Base-by-base conservation (phyloP, 2,888 invertebrate genomes). In the Sinentomon sp. region DNA sequence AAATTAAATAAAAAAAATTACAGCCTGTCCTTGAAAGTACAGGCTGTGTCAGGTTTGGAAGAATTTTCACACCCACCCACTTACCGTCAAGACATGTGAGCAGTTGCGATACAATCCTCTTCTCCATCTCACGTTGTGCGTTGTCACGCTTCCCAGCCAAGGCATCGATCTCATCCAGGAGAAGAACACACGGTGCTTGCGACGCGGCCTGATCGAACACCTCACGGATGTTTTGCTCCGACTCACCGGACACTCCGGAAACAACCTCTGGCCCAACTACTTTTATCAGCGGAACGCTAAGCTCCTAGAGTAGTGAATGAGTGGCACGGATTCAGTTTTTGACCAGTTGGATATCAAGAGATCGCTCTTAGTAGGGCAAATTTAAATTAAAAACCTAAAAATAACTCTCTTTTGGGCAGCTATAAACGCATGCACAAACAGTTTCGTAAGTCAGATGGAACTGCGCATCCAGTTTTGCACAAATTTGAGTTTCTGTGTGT, bases 91-190 rank as follows among this genome's bases (percentile, higher is more conserved):
- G 59, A 45, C 82, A 82, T 10, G 74, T 67, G 21, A 87, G 57
- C 34, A 97, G 54, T 53, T 94, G 92, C 1, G 89, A 71, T 6
- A 94, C 89, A 53, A 97, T 82, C 38, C 94, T 59, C 39, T 77
- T 66, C 50, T 94, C 89, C 92, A 94, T 94, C 47, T 87, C 89
- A 50, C 77, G 74, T 46, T 80, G 77, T 3, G 83, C 83, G 45
- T 71, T 71, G 35, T 82, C 71, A 47, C 87, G 61, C 50, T 83
- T 80, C 5, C 76, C 77, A 20, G 83, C 78, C 28, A 97, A 74
- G n/a, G 83, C 71, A 59, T 97, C 94, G 37, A 97, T 78, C 58
- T 94, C 89, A 56, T 97, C 94, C 39, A 97, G 71, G 48, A 92
- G 87, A 23, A 92, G 54, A 10, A 92, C 66, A 50, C 80, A 75